Evolutionary conservation across 2,113 vertebrate genomes (phyloP), one percentile per base, ranked within the genome.

Genomic region (Brienomyrus brachyistius): DNA sequence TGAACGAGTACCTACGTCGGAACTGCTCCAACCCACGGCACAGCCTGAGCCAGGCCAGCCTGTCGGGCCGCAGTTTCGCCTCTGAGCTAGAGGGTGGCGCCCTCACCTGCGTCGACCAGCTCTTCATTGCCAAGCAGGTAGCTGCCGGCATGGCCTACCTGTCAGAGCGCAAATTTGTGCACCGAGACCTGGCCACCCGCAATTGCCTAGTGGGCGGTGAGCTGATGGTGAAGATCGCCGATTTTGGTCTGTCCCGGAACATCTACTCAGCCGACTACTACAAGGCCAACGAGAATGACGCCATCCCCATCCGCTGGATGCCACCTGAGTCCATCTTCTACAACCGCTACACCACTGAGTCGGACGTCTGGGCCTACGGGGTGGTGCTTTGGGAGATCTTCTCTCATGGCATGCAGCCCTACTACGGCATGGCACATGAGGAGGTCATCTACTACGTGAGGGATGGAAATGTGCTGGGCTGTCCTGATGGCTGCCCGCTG

Each of bases 281-380:
- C 95, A 99, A 99, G 93, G 98, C 98, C 0, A 97, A 97, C 0
- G 98, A 99, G 91, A 99, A 99, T 0, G 98, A 99, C 0, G 98
- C 98, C 70, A 99, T 99, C 90, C 98, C 98, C 7, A 99, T 99
- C 90, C 97, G 98, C 10, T 99, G 98, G 98, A 99, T 99, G 98
- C 98, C 98, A 0, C 98, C 98, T 0, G 98, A 99, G 92, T 99
- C 98, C 6, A 99, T 99, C 87, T 99, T 99, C 96, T 99, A 98
- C 89, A 99, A 99, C 91, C 98, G 98, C 51, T 99, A 99, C 92
- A 99, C 98, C 80, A 98, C 96, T 0, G 98, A 99, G 90, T 99
- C 98, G 0, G 98, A 99, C 0, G 97, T 99, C 87, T 99, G 98
- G 98, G 98, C 98, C 27, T 99, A 98, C 0, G 98, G 98, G 0